Evolutionary conservation across 37 sponge, comb jelly and placozoan species (phyloP).

Genomic region (Mnemiopsis leidyi): DNA sequence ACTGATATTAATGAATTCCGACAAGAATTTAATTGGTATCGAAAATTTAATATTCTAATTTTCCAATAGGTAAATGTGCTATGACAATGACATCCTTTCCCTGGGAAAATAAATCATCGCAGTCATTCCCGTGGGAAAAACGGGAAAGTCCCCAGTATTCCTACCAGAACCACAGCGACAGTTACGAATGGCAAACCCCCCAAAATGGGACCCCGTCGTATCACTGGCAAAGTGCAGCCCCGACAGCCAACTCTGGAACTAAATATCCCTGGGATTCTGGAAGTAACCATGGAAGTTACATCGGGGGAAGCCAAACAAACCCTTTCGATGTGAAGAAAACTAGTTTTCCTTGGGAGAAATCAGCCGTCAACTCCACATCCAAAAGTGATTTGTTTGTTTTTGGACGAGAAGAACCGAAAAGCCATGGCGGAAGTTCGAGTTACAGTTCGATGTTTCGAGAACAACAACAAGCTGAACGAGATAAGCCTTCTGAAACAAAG

Average conservation of each 20-base stretch:
- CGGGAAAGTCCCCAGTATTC: not conserved
- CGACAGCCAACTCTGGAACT: not conserved
- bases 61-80: not conserved
- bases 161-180: not conserved
- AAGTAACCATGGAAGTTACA: not conserved
- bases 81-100: conserved; percentile 32
- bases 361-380: not conserved
- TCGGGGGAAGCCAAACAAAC: not conserved
- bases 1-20: too few relatives aligned
- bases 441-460: not conserved
- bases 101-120: conserved; percentile 14
- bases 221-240: not conserved
- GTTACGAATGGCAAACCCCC: conserved; percentile 3
- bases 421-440: not conserved
- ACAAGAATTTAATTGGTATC: too few relatives aligned
- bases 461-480: not conserved
- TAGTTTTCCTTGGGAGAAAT: conserved; percentile 37
- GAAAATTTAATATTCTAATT: too few relatives aligned
- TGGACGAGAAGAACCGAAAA: conserved; percentile 34
- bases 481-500: not conserved
- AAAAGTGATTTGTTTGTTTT: not conserved
- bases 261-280: conserved; percentile 1
- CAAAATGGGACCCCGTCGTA: not conserved
- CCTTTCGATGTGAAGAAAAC: not conserved
- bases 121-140: not conserved